Evolutionary conservation across 1,140 invertebrate species (phyloP).

Genomic region (Drosophila suzukii): DNA sequence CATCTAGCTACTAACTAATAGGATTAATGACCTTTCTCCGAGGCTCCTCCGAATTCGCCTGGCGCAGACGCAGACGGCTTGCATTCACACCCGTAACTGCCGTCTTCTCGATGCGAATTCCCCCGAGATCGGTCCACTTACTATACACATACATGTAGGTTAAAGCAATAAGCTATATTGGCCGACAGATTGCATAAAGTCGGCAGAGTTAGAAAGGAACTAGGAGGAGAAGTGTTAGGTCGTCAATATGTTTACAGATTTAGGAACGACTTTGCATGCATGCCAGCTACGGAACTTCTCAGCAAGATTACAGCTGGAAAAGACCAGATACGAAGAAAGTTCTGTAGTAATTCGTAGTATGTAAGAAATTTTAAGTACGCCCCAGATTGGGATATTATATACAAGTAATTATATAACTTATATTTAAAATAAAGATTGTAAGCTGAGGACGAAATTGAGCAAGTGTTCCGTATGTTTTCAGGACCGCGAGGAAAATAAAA

Average conservation of each 20-base stretch:
- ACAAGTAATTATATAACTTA: slow-evolving; percentile 39
- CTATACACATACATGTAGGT: slow-evolving; percentile 9
- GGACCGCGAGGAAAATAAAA: too few species aligned
- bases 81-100: neutral
- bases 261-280: neutral
- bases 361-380: slow-evolving; percentile 20
- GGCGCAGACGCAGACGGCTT: neutral
- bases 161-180: slow-evolving; percentile 7
- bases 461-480: neutral
- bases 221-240: neutral
- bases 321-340: neutral
- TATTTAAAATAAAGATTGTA: slow-evolving; percentile 44
- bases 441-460: neutral
- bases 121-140: neutral
- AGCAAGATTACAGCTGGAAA: neutral
- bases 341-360: slow-evolving; percentile 17
- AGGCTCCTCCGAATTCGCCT: slow-evolving; percentile 18
- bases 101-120: slow-evolving; percentile 26
- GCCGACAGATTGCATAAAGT: neutral
- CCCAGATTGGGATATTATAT: slow-evolving; percentile 50
- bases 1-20: slow-evolving; percentile 25
- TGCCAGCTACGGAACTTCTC: too few species aligned
- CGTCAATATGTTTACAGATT: neutral
- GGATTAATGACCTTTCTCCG: slow-evolving; percentile 5
- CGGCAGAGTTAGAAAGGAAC: neutral